Percentiles rank a stretch among this genome's conserved stretches.
Conservation (phyloP, 2,888 invertebrate genomes). For the Abrostola tripartita region DNA sequence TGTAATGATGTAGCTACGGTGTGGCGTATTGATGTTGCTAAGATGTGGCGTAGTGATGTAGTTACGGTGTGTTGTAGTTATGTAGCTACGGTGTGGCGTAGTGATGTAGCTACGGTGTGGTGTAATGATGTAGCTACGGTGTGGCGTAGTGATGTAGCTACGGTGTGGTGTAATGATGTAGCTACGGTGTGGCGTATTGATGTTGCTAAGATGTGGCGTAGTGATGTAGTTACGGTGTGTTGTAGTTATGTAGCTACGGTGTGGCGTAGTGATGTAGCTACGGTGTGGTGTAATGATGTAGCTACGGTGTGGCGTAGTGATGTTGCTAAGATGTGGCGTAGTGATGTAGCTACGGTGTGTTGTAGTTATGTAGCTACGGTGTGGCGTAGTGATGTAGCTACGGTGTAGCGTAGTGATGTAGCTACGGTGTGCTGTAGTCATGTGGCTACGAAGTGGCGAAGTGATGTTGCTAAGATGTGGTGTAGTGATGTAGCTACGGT, state of each 20-base stretch:
- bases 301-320: conserved; percentile 3
- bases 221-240: conserved; percentile 7
- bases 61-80: conserved; percentile 1
- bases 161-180: conserved; percentile 3
- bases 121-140: conserved; percentile 25
- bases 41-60: conserved; percentile 3
- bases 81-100: conserved; percentile 11
- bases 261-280: conserved; percentile 6
- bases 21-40: conserved; percentile 7
- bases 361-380: conserved; percentile 25
- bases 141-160: conserved; percentile 6
- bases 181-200: conserved; percentile 2
- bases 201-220: conserved; percentile 11
- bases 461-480: no score
- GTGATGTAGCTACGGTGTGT: conserved; percentile 8
- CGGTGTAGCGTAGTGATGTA: no score
- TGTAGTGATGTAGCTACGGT: no score
- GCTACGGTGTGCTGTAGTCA: no score
- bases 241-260: conserved; percentile 25
- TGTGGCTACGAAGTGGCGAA: no score
- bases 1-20: conserved; percentile 25
- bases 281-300: conserved; percentile 3
- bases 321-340: conserved; percentile 11
- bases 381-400: no score
- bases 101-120: conserved; percentile 9